Conservation (phyloP, 2,797 vertebrate genomes). For the Centropyge bicolor region DNA sequence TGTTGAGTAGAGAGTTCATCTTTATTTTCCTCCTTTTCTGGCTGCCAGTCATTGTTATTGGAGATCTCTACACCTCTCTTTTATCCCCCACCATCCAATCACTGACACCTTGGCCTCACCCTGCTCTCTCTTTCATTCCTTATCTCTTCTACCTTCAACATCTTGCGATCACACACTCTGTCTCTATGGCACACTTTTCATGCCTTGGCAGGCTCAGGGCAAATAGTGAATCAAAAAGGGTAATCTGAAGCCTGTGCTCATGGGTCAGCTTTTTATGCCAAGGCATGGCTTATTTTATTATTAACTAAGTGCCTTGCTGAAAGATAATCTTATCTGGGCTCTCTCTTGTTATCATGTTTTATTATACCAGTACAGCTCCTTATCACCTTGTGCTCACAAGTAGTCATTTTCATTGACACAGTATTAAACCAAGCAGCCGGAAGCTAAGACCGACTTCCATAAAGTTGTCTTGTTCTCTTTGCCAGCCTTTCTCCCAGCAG, state of each 20-base stretch:
- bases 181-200: not conserved
- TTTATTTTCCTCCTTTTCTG: not conserved
- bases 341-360: conserved; percentile 26
- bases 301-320: conserved; percentile 23
- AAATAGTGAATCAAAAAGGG: not conserved
- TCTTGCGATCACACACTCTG: not conserved
- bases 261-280: conserved; percentile 11
- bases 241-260: conserved; percentile 32
- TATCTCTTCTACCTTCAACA: conserved; percentile 9
- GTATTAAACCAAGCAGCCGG: not conserved
- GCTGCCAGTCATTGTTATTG: conserved; percentile 14
- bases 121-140: conserved; percentile 7
- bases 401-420: not conserved
- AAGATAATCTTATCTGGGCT: conserved; percentile 50
- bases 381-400: conserved; percentile 36
- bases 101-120: not conserved
- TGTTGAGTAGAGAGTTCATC: not conserved
- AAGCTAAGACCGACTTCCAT: not conserved
- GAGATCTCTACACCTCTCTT: not conserved
- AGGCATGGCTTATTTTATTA: conserved; percentile 18
- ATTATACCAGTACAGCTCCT: conserved; percentile 35
- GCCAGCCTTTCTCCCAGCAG: not conserved
- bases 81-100: not conserved
- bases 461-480: conserved; percentile 6
- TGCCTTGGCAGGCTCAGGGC: not conserved